These are phyloP conservation scores for Drosophila longiperda DNA, from an alignment of 2,888 invertebrate species.

Conservation along the genomic window DNA sequence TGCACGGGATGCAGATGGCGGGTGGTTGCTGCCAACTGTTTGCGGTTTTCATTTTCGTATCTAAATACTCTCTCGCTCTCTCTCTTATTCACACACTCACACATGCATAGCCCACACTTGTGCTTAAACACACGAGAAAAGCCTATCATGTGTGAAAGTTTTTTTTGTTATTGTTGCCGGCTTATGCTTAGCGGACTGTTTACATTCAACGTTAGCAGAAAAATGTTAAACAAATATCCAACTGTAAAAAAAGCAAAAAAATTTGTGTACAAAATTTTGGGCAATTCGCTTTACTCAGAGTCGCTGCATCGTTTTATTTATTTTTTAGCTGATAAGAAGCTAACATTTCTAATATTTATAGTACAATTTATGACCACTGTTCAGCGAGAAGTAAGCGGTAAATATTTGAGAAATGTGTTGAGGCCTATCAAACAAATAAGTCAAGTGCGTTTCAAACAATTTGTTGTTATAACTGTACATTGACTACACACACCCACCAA, in stretches of 20 bases:
- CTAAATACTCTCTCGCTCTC: constrained; percentile 20
- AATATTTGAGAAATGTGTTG: constrained; percentile 4
- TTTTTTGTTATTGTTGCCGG: constrained; percentile 57
- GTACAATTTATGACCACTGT: not conserved
- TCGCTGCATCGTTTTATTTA: not conserved
- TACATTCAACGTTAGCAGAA: constrained; percentile 28
- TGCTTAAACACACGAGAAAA: not conserved
- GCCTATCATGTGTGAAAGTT: not conserved
- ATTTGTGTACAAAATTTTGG: not conserved
- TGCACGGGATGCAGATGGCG: not conserved
- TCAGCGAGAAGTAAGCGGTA: not conserved
- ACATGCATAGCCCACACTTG: not conserved
- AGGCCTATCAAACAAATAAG: constrained; percentile 32
- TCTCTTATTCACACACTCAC: not conserved
- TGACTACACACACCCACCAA: constrained; percentile 10
- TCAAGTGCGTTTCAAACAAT: constrained; percentile 40
- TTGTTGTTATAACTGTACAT: constrained; percentile 39
- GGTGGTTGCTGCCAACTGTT: constrained; percentile 56
- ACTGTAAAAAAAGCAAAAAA: constrained; percentile 1
- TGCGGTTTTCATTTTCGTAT: constrained; percentile 43
- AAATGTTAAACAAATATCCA: constrained; percentile 6
- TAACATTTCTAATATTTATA: not conserved
- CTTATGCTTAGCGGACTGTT: constrained; percentile 27
- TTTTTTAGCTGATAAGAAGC: not conserved
- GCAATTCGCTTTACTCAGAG: not conserved